Evolutionary conservation across 2,113 vertebrate genomes (phyloP).

Genomic region (Lathamus discolor): DNA sequence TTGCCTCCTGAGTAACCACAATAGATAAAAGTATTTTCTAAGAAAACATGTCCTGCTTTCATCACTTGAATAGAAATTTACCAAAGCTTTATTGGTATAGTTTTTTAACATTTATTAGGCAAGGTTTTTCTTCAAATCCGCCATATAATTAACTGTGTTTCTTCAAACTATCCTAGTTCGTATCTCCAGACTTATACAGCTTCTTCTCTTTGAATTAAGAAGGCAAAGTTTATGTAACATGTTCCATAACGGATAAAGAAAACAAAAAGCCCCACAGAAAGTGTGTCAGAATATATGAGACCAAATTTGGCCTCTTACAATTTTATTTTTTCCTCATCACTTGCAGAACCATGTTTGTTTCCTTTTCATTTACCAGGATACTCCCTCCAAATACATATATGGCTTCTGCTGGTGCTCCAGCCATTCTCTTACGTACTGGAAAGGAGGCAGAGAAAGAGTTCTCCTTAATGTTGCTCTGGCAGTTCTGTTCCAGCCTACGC

Average conservation of each 20-base stretch:
- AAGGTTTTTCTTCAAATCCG: not conserved
- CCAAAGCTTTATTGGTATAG: not conserved
- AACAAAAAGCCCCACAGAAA: not conserved
- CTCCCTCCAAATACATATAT: not conserved
- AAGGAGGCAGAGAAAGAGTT: not conserved
- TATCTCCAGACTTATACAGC: not conserved
- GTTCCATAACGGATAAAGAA: rapidly evolving
- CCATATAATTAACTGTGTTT: not conserved
- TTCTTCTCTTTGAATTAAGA: not conserved
- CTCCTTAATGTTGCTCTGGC: not conserved
- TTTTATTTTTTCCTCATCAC: not conserved
- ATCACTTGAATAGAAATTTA: not conserved
- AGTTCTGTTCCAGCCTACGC: not conserved
- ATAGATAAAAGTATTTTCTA: not conserved
- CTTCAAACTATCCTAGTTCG: not conserved
- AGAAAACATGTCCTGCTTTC: not conserved
- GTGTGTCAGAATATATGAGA: not conserved
- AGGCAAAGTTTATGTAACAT: not conserved
- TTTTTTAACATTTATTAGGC: not conserved
- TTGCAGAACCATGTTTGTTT: not conserved
- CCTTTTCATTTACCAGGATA: not conserved
- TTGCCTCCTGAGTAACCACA: not conserved
- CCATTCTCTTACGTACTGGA: not conserved
- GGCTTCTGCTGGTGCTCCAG: not conserved
- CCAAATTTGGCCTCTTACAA: not conserved